These are phyloP conservation scores for Polypterus bichir DNA, from an alignment of 2,113 vertebrate species.

Conservation along the genomic window DNA sequence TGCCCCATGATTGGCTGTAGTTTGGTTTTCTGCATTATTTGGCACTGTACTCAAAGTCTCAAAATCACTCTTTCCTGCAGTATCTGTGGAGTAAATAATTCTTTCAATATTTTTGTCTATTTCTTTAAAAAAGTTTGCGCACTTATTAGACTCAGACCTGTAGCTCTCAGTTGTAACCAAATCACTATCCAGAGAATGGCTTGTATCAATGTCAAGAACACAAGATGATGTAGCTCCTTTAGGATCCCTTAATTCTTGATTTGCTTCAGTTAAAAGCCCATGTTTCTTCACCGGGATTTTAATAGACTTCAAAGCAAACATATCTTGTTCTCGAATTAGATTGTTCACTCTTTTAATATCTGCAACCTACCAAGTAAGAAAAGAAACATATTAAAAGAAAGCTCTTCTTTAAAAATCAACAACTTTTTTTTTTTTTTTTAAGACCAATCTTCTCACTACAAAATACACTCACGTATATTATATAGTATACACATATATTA, in stretches of 20 bases:
- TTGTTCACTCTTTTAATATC: constrained; percentile 87
- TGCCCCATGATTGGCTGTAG: constrained; percentile 33
- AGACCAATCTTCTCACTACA: neutral
- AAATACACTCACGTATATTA: too few relatives aligned
- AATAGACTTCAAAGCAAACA: constrained; percentile 77
- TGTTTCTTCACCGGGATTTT: constrained; percentile 80
- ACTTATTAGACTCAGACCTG: constrained; percentile 19
- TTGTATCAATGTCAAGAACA: neutral
- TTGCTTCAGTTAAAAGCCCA: constrained; percentile 60
- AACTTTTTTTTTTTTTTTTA: neutral
- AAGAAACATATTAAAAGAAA: constrained; percentile 11
- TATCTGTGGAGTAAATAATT: constrained; percentile 40
- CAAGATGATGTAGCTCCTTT: constrained; percentile 3
- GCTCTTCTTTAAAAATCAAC: neutral
- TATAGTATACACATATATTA: too few relatives aligned
- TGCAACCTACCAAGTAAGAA: constrained; percentile 59
- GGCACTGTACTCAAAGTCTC: constrained; percentile 17
- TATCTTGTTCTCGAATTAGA: constrained; percentile 82
- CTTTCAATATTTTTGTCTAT: constrained; percentile 69
- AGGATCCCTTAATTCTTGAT: constrained; percentile 24
- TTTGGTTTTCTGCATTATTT: constrained; percentile 6
- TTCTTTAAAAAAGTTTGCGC: constrained; percentile 62
- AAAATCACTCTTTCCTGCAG: constrained; percentile 24
- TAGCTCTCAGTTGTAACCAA: accelerated
- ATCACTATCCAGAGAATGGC: neutral